Conservation (phyloP, 2,113 vertebrate genomes). For the Romanogobio albipinnatus region DNA sequence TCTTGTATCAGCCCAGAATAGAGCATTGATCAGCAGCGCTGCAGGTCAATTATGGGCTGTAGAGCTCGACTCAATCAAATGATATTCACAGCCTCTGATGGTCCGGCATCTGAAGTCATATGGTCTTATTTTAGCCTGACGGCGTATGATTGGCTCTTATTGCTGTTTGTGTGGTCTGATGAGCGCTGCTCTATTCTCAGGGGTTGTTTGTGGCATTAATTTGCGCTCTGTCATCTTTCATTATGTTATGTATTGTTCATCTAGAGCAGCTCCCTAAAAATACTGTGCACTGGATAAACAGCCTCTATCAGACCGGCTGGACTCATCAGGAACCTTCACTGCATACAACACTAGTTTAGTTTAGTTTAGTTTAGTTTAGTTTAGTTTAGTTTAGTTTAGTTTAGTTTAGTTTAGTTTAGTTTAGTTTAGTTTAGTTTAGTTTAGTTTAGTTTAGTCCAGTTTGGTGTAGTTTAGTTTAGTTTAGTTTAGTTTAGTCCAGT, state of each 20-base stretch:
- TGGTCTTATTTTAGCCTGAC: constrained; percentile 16
- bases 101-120: not conserved
- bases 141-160: not conserved
- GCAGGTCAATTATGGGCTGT: not conserved
- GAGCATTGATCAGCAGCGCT: not conserved
- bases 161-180: not conserved
- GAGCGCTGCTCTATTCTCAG: constrained; percentile 8
- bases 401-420: not conserved
- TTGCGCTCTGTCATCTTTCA: not conserved
- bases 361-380: not conserved
- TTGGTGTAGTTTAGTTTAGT: not conserved
- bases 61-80: not conserved
- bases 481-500: not conserved
- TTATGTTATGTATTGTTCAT: not conserved
- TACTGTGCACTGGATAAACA: not conserved
- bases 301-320: not conserved
- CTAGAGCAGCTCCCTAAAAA: constrained; percentile 9
- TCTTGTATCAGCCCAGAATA: constrained; percentile 10
- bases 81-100: constrained; percentile 1
- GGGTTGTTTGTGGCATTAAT: not conserved
- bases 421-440: not conserved
- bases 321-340: too few relatives aligned
- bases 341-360: too few relatives aligned
- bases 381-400: not conserved
- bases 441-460: not conserved